A percentile compares a stretch with the other conserved stretches of the same genome.
These are phyloP conservation scores for Matsumyia berberina DNA, from an alignment of 2,888 invertebrate species.

Conservation along the genomic window DNA sequence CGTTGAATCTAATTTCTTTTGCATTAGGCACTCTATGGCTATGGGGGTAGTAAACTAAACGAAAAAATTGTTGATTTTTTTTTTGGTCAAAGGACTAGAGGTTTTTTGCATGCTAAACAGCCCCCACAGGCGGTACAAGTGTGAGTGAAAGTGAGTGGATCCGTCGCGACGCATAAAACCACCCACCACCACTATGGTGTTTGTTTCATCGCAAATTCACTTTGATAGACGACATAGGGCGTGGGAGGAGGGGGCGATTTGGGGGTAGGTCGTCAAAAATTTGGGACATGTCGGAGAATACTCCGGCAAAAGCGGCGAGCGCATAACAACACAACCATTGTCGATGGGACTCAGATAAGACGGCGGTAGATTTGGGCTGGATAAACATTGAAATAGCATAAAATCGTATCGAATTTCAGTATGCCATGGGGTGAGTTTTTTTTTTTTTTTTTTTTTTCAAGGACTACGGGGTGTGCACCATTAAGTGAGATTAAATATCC, in stretches of 20 bases:
- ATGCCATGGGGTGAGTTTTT: background rate
- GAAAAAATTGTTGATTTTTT: conserved; percentile 23
- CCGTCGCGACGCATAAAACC: conserved; percentile 41
- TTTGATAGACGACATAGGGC: background rate
- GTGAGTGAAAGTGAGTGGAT: background rate
- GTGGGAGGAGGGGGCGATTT: background rate
- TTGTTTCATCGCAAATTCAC: background rate
- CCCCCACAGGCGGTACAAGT: background rate
- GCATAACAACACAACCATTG: background rate
- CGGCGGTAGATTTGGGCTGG: conserved; percentile 39
- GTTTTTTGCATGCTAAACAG: background rate
- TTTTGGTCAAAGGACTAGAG: background rate
- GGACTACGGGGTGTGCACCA: background rate
- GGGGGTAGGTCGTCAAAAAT: conserved; percentile 40
- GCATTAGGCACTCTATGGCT: background rate
- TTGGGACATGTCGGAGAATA: conserved; percentile 39
- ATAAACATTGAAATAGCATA: conserved; percentile 55
- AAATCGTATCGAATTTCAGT: conserved; percentile 41
- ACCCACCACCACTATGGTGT: background rate
- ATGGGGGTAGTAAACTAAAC: background rate
- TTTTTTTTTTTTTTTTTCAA: background rate
- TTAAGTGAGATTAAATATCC: background rate
- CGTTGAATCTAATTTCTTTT: conserved; percentile 11
- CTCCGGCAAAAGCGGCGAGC: background rate
- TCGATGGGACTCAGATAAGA: conserved; percentile 8